Conservation (phyloP, 1,140 invertebrate genomes). For the Rhysida immarginata region DNA sequence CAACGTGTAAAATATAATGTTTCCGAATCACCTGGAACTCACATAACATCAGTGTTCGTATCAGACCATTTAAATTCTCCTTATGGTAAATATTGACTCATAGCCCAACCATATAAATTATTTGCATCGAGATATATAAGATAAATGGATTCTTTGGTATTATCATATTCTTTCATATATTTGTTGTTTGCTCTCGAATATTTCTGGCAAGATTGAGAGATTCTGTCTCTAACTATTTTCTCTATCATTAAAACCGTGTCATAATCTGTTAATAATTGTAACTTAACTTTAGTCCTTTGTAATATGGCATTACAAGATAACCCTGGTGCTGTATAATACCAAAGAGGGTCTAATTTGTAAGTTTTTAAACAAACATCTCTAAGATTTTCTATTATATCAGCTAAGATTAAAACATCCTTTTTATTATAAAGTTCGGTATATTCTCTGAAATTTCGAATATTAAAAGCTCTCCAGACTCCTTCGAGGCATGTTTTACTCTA, state of each 20-base stretch:
- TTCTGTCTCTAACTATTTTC: conserved; percentile 16
- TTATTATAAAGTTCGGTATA: conserved; percentile 10
- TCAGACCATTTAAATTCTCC: conserved; percentile 12
- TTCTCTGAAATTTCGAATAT: conserved; percentile 12
- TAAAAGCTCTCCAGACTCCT: background rate
- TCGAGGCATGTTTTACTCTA: background rate
- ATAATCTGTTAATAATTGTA: conserved; percentile 19
- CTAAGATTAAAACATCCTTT: conserved; percentile 17
- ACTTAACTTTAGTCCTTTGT: conserved; percentile 16
- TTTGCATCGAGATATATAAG: conserved; percentile 18
- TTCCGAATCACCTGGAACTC: conserved; percentile 12
- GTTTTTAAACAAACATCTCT: conserved; percentile 13
- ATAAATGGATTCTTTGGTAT: conserved; percentile 11
- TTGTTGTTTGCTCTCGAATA: conserved; percentile 20
- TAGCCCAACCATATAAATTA: conserved; percentile 18
- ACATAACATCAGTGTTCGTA: conserved; percentile 10
- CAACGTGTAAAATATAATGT: conserved; percentile 16
- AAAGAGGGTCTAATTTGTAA: conserved; percentile 19
- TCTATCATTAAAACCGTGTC: conserved; percentile 20
- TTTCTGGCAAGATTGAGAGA: conserved; percentile 14
- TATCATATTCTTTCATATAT: conserved; percentile 14
- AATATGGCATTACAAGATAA: conserved; percentile 17
- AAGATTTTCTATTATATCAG: conserved; percentile 22
- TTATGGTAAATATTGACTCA: background rate
- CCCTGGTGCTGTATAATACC: conserved; percentile 17